phyloP scores from a whole-genome alignment of 2,888 invertebrate genomes.

The Crocallis elinguaria region DNA sequence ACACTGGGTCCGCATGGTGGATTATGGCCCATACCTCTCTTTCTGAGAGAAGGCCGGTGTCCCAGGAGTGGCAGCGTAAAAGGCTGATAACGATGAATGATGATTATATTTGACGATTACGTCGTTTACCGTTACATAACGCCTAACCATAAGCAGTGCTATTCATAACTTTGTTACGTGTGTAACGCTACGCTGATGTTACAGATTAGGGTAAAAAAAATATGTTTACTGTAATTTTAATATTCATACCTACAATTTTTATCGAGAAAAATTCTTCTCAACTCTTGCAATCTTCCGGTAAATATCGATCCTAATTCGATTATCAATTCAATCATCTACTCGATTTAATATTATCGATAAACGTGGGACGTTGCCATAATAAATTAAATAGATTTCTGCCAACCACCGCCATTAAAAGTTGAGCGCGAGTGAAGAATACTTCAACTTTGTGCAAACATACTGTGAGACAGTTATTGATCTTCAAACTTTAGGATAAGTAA shows the following conservation, averaged over 20 bases:
- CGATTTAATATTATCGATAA: slow-evolving; percentile 25
- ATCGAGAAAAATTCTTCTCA: not conserved
- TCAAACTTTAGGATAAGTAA: not conserved
- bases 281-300: slow-evolving; percentile 12
- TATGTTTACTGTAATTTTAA: no score
- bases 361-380: slow-evolving; percentile 15
- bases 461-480: slow-evolving; percentile 9
- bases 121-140: no score
- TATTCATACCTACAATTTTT: not conserved
- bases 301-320: slow-evolving; percentile 23
- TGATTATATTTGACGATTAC: no score
- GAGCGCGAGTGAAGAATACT: slow-evolving; percentile 13
- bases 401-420: slow-evolving; percentile 34
- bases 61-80: no score
- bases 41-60: no score
- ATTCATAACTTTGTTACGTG: no score
- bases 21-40: no score
- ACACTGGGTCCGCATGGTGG: no score
- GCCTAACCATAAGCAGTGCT: no score
- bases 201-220: no score
- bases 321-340: slow-evolving; percentile 9
- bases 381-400: slow-evolving; percentile 24
- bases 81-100: no score
- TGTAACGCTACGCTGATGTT: no score
- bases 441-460: slow-evolving; percentile 5